Conservation (phyloP, 2,888 invertebrate species). For the Pimpla rufipes region DNA sequence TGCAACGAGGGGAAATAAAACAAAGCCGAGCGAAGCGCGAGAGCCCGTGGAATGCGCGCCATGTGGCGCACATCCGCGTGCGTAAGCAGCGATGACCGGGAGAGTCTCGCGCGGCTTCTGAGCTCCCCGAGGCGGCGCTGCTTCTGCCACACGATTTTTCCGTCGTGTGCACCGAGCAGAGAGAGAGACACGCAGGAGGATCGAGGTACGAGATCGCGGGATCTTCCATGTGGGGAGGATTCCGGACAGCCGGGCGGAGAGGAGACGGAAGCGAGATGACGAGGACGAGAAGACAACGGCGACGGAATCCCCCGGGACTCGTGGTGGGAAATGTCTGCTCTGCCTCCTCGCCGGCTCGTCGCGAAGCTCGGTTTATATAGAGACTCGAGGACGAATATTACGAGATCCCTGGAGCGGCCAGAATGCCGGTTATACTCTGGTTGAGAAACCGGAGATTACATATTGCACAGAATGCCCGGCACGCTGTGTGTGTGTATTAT, state of each 20-base stretch:
- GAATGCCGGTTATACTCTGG: slow-evolving; percentile 37
- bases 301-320: slow-evolving; percentile 50
- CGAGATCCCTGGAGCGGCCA: slow-evolving; percentile 57
- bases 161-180: slow-evolving; percentile 46
- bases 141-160: slow-evolving; percentile 59
- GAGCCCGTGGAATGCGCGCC: slow-evolving; percentile 78
- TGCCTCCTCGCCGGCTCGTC: slow-evolving; percentile 41
- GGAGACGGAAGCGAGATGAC: slow-evolving; percentile 52
- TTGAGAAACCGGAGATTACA: slow-evolving; percentile 63
- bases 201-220: slow-evolving; percentile 64
- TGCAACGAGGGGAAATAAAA: slow-evolving; percentile 41
- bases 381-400: slow-evolving; percentile 63
- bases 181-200: slow-evolving; percentile 53
- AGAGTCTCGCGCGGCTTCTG: neutral
- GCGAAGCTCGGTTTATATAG: slow-evolving; percentile 49
- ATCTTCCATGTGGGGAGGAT: slow-evolving; percentile 39
- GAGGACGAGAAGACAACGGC: slow-evolving; percentile 24
- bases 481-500: too few relatives aligned
- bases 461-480: slow-evolving; percentile 22
- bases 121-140: neutral
- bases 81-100: slow-evolving; percentile 23
- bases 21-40: slow-evolving; percentile 31
- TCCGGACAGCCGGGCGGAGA: slow-evolving; percentile 33
- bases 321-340: slow-evolving; percentile 32
- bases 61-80: slow-evolving; percentile 82